Evolutionary conservation across 1,140 invertebrate genomes (phyloP), one percentile per base, ranked within the genome.

Genomic region (Leptestheria dahalacensis): DNA sequence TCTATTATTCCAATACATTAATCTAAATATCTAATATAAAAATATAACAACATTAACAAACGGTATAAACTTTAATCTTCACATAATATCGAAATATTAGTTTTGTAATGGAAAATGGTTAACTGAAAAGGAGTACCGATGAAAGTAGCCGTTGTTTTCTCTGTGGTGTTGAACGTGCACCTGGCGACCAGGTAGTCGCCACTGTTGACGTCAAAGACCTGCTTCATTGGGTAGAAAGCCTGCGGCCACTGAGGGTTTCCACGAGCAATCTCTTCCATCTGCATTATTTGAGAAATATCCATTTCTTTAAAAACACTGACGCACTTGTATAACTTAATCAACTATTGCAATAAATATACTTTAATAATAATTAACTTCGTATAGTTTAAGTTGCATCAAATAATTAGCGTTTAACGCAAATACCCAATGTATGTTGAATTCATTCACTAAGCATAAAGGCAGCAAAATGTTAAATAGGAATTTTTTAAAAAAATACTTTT

Each of bases 241-340:
- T 75, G 74, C 12, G 74, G 74, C 74, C 72, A 74, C 50, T 75
- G 72, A 25, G 74, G 74, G 62, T 74, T 75, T 46, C 72, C 71
- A 62, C 71, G 71, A 9, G 69, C 71, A 18, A 73, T 66, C 65
- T 64, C 59, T 46, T 23, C 65, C 57, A 63, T 63, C 25, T 54
- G 60, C 10, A 62, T n/a, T n/a, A n/a, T n/a, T n/a, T n/a, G n/a
- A n/a, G n/a, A n/a, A n/a, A n/a, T n/a, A n/a, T n/a, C n/a, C n/a
- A n/a, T n/a, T n/a, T n/a, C n/a, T n/a, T n/a, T n/a, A n/a, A n/a
- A n/a, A n/a, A n/a, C n/a, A n/a, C n/a, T n/a, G n/a, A n/a, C n/a
- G n/a, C n/a, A n/a, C n/a, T n/a, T n/a, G n/a, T n/a, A n/a, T n/a
- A n/a, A n/a, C n/a, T n/a, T n/a, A n/a, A n/a, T n/a, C n/a, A n/a